Evolutionary conservation across 2,888 invertebrate genomes (phyloP).

Genomic region (Hemicrepidius hirtus): DNA sequence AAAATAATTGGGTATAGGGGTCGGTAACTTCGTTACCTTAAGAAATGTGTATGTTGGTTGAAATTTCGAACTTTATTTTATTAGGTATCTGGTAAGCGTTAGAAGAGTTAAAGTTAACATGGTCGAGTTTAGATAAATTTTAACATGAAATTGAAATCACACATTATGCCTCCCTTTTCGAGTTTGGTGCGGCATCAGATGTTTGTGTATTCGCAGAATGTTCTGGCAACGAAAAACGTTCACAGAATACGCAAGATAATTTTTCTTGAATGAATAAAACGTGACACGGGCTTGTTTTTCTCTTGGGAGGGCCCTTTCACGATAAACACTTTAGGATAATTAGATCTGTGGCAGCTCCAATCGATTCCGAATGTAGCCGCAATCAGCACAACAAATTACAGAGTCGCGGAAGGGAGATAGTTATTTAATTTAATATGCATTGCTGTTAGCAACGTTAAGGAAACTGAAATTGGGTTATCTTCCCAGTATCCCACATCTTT

Average conservation of each 20-base stretch:
- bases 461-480: slow-evolving; percentile 34
- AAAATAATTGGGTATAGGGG: too few relatives aligned
- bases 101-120: background rate
- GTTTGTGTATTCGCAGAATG: slow-evolving; percentile 41
- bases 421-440: slow-evolving; percentile 47
- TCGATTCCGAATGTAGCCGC: slow-evolving; percentile 53
- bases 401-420: slow-evolving; percentile 34
- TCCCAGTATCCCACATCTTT: slow-evolving; percentile 8
- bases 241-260: slow-evolving; percentile 51
- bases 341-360: slow-evolving; percentile 52
- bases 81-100: too few relatives aligned
- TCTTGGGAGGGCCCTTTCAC: slow-evolving; percentile 42
- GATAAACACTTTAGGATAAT: slow-evolving; percentile 52
- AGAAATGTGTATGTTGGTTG: too few relatives aligned
- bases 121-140: slow-evolving; percentile 7
- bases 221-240: slow-evolving; percentile 41
- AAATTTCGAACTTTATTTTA: too few relatives aligned
- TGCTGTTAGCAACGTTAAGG: slow-evolving; percentile 34
- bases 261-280: slow-evolving; percentile 56
- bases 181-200: slow-evolving; percentile 24
- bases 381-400: slow-evolving; percentile 55
- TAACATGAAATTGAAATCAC: slow-evolving; percentile 36
- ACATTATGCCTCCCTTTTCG: slow-evolving; percentile 27
- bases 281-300: slow-evolving; percentile 53
- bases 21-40: too few relatives aligned